These are phyloP conservation scores for Malacoraja senta DNA, from an alignment of 2,797 vertebrate genomes.

Conservation along the genomic window DNA sequence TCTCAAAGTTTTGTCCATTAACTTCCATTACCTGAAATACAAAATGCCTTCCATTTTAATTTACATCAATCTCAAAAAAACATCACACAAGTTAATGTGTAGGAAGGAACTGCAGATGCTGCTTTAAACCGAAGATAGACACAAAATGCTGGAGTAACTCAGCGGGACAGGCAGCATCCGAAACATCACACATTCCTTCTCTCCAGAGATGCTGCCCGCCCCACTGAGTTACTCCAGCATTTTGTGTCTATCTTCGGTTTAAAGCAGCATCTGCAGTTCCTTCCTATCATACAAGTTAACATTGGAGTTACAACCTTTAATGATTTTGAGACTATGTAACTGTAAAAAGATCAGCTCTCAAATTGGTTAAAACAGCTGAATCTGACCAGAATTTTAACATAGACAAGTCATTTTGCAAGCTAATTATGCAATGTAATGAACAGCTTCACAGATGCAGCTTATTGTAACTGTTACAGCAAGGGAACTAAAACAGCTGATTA, in stretches of 20 bases:
- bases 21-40: constrained; percentile 87
- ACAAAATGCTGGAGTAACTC: no score
- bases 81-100: neutral
- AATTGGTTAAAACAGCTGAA: neutral
- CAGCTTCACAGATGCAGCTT: neutral
- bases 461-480: neutral
- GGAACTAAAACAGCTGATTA: neutral
- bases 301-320: no score
- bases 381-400: neutral
- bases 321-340: neutral
- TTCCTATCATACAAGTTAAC: neutral
- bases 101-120: no score
- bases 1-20: constrained; percentile 98
- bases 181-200: no score
- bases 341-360: neutral
- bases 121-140: no score
- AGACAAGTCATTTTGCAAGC: neutral
- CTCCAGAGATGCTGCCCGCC: no score
- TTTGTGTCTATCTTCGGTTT: no score
- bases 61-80: neutral
- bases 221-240: no score
- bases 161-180: no score
- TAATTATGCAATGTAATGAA: neutral
- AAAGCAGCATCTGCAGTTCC: no score
- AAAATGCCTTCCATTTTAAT: constrained; percentile 21